These are phyloP conservation scores for Euzophera pinguis DNA, from an alignment of 2,888 invertebrate genomes.

Conservation along the genomic window DNA sequence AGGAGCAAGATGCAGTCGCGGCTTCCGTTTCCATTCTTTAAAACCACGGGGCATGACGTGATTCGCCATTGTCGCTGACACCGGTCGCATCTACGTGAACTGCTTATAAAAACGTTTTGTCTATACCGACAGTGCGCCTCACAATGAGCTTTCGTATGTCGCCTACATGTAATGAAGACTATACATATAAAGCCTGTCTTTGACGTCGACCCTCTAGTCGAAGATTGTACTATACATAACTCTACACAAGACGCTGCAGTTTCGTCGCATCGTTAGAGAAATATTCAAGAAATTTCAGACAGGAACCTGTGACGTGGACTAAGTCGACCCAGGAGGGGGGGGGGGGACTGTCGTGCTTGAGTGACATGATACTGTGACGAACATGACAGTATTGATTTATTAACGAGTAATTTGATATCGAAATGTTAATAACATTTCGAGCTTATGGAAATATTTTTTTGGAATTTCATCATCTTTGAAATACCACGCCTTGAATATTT, in stretches of 20 bases:
- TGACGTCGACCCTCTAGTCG: neutral
- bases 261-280: neutral
- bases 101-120: conserved; percentile 40
- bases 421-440: neutral
- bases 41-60: conserved; percentile 55
- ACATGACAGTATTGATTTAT: neutral
- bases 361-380: neutral
- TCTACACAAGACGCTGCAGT: neutral
- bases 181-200: neutral
- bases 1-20: conserved; percentile 41
- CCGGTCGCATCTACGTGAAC: conserved; percentile 50
- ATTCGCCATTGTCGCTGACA: conserved; percentile 56
- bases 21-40: conserved; percentile 63
- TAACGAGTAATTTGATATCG: neutral
- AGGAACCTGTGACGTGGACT: neutral
- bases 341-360: neutral
- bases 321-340: too few relatives aligned
- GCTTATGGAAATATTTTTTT: neutral
- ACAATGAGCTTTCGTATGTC: conserved; percentile 21
- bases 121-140: conserved; percentile 15
- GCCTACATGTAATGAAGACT: neutral
- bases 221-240: neutral
- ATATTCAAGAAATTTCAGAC: neutral
- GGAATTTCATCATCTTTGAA: neutral
- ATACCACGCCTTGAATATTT: neutral